Conservation (phyloP, 2,797 vertebrate species). For the Meriones psammophilus region DNA sequence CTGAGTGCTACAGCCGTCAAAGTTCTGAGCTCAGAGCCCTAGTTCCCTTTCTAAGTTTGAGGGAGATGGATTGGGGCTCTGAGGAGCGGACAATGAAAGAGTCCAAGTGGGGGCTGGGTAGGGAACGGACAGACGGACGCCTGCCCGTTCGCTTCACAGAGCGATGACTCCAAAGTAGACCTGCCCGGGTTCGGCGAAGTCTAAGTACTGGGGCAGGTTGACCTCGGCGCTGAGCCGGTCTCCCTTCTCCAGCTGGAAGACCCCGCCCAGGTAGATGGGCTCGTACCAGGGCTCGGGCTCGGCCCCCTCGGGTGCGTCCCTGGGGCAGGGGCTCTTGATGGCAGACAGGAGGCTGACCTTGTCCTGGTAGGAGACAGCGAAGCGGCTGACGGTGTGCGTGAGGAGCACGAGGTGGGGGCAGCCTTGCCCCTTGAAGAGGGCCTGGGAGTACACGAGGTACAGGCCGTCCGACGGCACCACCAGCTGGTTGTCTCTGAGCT, state of each 20-base stretch:
- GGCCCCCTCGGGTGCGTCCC: slow-evolving; percentile 19
- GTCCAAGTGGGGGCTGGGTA: not conserved
- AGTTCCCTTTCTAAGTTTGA: slow-evolving; percentile 48
- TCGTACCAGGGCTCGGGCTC: slow-evolving; percentile 84
- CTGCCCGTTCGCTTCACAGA: slow-evolving; percentile 25
- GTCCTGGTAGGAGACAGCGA: not conserved
- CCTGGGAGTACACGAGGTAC: slow-evolving; percentile 88
- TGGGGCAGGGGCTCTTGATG: slow-evolving; percentile 86
- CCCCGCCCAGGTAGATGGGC: slow-evolving; percentile 86
- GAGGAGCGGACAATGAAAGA: not conserved
- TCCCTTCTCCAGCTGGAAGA: slow-evolving; percentile 83
- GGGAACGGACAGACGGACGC: not conserved
- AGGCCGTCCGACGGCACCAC: slow-evolving; percentile 79
- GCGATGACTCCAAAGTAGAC: slow-evolving; percentile 85
- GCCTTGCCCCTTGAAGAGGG: slow-evolving; percentile 81
- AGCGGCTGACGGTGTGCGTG: slow-evolving; percentile 79
- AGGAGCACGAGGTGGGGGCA: slow-evolving; percentile 78
- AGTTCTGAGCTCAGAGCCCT: slow-evolving; percentile 18
- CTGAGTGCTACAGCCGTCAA: slow-evolving; percentile 10
- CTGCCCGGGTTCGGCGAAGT: slow-evolving; percentile 72
- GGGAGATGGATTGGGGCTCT: not conserved
- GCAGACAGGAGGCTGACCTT: slow-evolving; percentile 82
- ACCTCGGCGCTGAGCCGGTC: slow-evolving; percentile 80
- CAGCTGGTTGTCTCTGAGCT: slow-evolving; percentile 74
- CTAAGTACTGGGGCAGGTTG: slow-evolving; percentile 68